A percentile compares a stretch with the other conserved stretches of the same genome.
These are phyloP conservation scores for Drosophila trichaetosa DNA, from an alignment of 2,888 invertebrate genomes.

Conservation along the genomic window DNA sequence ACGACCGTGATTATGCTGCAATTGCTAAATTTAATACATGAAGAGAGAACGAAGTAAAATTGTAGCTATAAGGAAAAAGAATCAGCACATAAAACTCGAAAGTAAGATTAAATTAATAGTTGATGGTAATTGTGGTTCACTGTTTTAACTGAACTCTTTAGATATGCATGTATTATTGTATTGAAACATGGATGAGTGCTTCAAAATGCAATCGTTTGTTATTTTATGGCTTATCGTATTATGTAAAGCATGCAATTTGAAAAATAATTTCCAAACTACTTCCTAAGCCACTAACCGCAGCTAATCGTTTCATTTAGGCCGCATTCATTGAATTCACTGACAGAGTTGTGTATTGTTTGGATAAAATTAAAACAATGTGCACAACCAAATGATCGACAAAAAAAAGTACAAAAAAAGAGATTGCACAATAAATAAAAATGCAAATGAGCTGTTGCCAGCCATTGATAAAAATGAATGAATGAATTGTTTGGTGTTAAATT, in stretches of 20 bases:
- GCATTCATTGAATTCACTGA: conserved; percentile 28
- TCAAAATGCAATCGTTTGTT: conserved; percentile 1
- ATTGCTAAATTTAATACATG: not conserved
- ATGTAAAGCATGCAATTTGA: not conserved
- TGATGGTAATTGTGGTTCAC: too few species aligned
- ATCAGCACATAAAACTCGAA: not conserved
- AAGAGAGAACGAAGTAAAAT: not conserved
- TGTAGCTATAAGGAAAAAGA: not conserved
- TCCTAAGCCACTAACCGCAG: conserved; percentile 18
- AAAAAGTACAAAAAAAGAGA: conserved; percentile 11
- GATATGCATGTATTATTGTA: not conserved
- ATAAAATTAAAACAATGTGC: conserved; percentile 9
- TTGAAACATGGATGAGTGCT: not conserved
- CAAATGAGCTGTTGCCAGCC: conserved; percentile 32
- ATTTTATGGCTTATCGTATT: not conserved
- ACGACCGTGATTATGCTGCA: not conserved
- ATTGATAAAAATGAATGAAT: conserved; percentile 39
- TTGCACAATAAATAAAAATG: conserved; percentile 21
- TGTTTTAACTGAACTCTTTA: not conserved
- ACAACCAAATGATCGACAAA: conserved; percentile 19
- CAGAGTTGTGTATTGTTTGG: conserved; percentile 12
- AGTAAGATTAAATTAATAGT: not conserved
- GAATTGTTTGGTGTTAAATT: conserved; percentile 11
- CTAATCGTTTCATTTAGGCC: conserved; percentile 26
- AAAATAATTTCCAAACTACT: conserved; percentile 11